phyloP scores from a whole-genome alignment of 2,888 invertebrate genomes.

The Polylopha cassiicola region DNA sequence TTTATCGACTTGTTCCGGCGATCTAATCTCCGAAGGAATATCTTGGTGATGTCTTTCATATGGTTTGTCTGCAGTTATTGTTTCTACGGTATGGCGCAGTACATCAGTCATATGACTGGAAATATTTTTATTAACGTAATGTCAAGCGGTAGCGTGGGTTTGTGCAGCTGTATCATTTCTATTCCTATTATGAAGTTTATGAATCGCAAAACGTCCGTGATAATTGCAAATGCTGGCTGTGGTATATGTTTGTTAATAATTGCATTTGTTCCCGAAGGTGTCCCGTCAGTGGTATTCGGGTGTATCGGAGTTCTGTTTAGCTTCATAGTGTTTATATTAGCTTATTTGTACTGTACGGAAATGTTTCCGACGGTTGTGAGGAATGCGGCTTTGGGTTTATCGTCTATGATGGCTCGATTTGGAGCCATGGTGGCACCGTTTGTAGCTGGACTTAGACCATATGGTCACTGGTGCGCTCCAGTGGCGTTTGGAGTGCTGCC shows the following conservation, averaged over 20 bases:
- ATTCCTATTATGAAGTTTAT: slow-evolving; percentile 80
- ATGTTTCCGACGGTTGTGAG: slow-evolving; percentile 92
- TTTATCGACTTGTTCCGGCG: slow-evolving; percentile 81
- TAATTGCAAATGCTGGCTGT: slow-evolving; percentile 75
- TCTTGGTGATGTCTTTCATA: slow-evolving; percentile 82
- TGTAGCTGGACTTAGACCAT: slow-evolving; percentile 78
- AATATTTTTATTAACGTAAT: slow-evolving; percentile 88
- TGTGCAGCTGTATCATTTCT: slow-evolving; percentile 75
- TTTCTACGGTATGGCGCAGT: slow-evolving; percentile 87
- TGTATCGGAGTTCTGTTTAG: slow-evolving; percentile 86
- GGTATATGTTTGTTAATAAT: slow-evolving; percentile 79
- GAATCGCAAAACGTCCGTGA: slow-evolving; percentile 80
- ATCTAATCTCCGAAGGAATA: slow-evolving; percentile 81
- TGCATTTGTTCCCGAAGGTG: slow-evolving; percentile 71
- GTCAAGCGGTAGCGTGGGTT: slow-evolving; percentile 80
- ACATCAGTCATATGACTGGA: slow-evolving; percentile 85
- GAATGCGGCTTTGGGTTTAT: slow-evolving; percentile 89
- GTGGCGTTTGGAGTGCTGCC: slow-evolving; percentile 83
- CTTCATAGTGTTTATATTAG: slow-evolving; percentile 86
- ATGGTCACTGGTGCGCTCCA: slow-evolving; percentile 81
- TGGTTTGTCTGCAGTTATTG: slow-evolving; percentile 88
- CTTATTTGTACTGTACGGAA: slow-evolving; percentile 90
- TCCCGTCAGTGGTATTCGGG: slow-evolving; percentile 76
- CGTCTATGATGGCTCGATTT: slow-evolving; percentile 89
- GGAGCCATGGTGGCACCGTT: slow-evolving; percentile 92